Percentiles rank a stretch among this genome's conserved stretches.
Evolutionary conservation across 2,888 invertebrate species (phyloP).

Genomic region (Acanthosepion pharaonis): DNA sequence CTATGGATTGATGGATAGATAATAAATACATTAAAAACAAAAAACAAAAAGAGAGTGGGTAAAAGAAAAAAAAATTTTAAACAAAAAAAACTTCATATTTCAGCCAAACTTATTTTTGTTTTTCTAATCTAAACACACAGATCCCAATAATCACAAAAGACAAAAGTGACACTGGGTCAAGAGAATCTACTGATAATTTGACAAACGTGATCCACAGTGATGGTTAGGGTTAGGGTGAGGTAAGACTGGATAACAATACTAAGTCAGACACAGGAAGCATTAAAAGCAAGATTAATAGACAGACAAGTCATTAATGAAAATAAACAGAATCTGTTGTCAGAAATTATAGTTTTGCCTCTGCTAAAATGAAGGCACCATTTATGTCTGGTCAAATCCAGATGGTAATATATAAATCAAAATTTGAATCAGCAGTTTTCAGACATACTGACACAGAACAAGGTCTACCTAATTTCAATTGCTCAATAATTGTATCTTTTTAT

Average conservation of each 20-base stretch:
- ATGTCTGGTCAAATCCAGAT: too few species aligned
- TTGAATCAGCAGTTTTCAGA: too few species aligned
- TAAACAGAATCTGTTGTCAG: slow-evolving; percentile 3
- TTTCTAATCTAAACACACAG: not conserved
- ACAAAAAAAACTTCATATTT: too few species aligned
- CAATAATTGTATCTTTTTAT: too few species aligned
- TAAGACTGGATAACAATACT: not conserved
- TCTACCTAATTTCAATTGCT: too few species aligned
- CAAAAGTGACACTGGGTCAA: not conserved
- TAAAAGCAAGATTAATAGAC: not conserved
- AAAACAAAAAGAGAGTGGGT: too few species aligned
- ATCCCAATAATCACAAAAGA: not conserved
- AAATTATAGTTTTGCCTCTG: not conserved
- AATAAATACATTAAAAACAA: too few species aligned
- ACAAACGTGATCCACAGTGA: not conserved
- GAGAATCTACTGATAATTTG: not conserved
- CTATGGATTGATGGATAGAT: too few species aligned
- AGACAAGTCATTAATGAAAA: not conserved
- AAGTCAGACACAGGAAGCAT: not conserved
- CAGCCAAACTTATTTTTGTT: not conserved
- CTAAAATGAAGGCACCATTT: too few species aligned
- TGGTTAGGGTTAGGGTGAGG: not conserved
- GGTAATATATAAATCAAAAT: too few species aligned
- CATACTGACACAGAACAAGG: too few species aligned
- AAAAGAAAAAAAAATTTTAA: too few species aligned